Percentiles rank a stretch among this genome's conserved stretches.
phyloP scores from a whole-genome alignment of 35 echinoderm and acorn worm species.

The Stichopus chloronotus region DNA sequence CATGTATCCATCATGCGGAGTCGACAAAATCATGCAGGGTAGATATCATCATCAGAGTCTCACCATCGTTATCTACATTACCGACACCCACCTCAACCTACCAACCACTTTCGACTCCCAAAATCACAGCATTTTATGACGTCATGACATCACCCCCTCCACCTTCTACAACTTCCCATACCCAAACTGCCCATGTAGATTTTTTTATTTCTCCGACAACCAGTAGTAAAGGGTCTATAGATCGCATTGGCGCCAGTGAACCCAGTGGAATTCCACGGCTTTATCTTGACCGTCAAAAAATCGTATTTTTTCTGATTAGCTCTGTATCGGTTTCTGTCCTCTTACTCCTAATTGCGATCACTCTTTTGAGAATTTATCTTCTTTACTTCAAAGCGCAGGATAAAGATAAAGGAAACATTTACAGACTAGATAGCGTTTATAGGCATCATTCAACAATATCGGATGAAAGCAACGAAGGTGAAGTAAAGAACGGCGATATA shows the following conservation, averaged over 20 bases:
- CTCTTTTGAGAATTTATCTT: neutral
- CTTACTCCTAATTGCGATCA: neutral
- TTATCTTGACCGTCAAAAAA: neutral
- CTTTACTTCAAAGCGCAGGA: neutral
- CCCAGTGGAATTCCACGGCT: neutral
- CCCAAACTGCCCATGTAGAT: too few species aligned
- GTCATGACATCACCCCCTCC: too few species aligned
- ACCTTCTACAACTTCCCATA: too few species aligned
- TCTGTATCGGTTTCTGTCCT: neutral
- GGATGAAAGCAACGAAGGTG: too few species aligned
- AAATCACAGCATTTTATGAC: neutral
- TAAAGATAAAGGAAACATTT: neutral
- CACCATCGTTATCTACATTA: neutral
- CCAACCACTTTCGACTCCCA: neutral
- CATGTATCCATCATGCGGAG: neutral
- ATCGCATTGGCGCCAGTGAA: neutral
- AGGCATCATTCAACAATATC: too few species aligned
- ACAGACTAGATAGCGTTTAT: neutral
- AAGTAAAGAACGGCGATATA: too few species aligned
- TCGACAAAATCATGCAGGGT: neutral
- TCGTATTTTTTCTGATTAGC: neutral
- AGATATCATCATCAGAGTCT: neutral
- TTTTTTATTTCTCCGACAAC: too few species aligned
- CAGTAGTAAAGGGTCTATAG: too few species aligned
- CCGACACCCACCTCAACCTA: neutral